Percentiles rank a stretch among this genome's conserved stretches.
phyloP scores from a whole-genome alignment of 2,888 invertebrate genomes.

The Graphium colonna region DNA sequence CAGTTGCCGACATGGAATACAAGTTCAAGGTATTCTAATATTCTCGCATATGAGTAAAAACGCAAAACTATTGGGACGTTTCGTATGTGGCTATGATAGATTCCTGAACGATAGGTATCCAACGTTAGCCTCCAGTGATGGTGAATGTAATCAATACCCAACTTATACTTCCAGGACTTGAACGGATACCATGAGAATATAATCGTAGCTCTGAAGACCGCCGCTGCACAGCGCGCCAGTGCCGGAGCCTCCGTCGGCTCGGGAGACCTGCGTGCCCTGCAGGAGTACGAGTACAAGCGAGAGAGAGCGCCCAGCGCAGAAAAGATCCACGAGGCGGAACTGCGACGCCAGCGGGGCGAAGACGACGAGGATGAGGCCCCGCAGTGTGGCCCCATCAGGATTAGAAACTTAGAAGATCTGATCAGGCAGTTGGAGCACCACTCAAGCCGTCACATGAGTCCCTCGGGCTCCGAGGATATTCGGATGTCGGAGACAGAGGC shows the following conservation, averaged over 20 bases:
- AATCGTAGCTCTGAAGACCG: conserved; percentile 92
- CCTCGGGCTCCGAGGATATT: conserved; percentile 94
- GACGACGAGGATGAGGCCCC: conserved; percentile 86
- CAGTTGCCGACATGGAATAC: conserved; percentile 89
- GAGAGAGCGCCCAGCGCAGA: conserved; percentile 86
- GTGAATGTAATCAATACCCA: no score
- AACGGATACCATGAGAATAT: conserved; percentile 97
- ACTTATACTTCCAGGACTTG: no score
- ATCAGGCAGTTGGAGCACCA: conserved; percentile 94
- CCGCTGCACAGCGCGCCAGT: conserved; percentile 84
- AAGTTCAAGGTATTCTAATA: conserved; percentile 86
- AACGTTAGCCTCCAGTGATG: no score
- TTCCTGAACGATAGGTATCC: no score
- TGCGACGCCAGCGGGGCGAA: conserved; percentile 76
- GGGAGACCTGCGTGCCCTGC: conserved; percentile 65
- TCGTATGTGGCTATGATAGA: no score
- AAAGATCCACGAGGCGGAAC: conserved; percentile 86
- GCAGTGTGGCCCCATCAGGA: conserved; percentile 91
- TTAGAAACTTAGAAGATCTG: conserved; percentile 94
- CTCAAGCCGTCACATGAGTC: conserved; percentile 92
- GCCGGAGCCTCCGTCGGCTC: conserved; percentile 59
- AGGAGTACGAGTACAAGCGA: conserved; percentile 76
- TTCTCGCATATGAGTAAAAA: no score
- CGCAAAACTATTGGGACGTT: no score
- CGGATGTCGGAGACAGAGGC: conserved; percentile 93